Percentiles rank a stretch among this genome's conserved stretches.
Evolutionary conservation across 2,797 vertebrate genomes (phyloP).

Genomic region (Chrysocyon brachyurus): DNA sequence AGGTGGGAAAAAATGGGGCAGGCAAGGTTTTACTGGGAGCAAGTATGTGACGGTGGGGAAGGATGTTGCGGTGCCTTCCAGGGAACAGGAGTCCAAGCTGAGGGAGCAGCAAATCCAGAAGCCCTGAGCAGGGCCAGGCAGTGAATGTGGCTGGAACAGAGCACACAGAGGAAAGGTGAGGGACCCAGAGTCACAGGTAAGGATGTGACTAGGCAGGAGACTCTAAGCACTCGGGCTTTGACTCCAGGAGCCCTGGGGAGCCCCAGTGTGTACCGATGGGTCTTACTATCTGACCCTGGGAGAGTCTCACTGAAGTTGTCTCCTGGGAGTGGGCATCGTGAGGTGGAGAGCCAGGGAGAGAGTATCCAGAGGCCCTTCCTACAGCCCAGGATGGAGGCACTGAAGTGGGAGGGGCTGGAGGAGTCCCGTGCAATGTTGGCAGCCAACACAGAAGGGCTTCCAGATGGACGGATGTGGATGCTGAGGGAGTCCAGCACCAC

Average conservation of each 20-base stretch:
- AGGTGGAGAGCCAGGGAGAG: background rate
- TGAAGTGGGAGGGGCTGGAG: background rate
- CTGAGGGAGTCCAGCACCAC: background rate
- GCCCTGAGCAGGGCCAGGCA: accelerated
- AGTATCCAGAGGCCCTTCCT: background rate
- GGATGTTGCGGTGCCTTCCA: accelerated
- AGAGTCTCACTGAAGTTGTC: accelerated
- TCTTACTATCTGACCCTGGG: background rate
- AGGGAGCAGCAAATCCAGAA: accelerated
- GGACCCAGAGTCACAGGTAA: background rate
- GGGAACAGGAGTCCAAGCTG: accelerated
- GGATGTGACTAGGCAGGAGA: background rate
- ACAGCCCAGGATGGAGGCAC: background rate
- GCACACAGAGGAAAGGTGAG: too few relatives aligned
- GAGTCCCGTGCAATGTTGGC: accelerated
- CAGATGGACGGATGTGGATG: too few relatives aligned
- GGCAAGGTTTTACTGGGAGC: background rate
- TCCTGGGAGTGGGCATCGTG: background rate
- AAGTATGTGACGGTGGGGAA: background rate
- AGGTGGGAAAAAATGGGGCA: accelerated
- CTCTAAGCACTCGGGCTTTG: too few relatives aligned
- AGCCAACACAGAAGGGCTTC: background rate
- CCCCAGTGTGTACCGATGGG: too few relatives aligned
- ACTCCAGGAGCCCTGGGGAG: background rate
- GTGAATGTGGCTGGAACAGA: background rate